Evolutionary conservation across 2,888 invertebrate genomes (phyloP).

Genomic region (Drosophila recens): DNA sequence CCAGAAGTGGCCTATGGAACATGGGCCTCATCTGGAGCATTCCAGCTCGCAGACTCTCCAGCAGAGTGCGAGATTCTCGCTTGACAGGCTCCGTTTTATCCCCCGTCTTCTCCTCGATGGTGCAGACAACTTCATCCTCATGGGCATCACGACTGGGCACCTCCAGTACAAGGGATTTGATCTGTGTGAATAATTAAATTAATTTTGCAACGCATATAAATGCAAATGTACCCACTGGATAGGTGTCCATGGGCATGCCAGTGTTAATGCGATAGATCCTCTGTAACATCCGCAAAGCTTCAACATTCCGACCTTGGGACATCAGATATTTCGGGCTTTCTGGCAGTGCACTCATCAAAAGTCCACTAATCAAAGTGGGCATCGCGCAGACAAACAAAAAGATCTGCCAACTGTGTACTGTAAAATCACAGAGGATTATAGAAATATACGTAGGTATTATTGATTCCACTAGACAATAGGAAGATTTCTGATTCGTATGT

Average conservation of each 20-base stretch:
- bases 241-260: conserved; percentile 87
- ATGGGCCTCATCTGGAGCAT: conserved; percentile 88
- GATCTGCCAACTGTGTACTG: conserved; percentile 82
- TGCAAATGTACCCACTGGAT: conserved; percentile 86
- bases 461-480: neutral
- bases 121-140: conserved; percentile 65
- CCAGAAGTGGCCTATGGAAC: conserved; percentile 88
- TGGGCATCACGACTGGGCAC: conserved; percentile 69
- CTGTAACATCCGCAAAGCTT: conserved; percentile 82
- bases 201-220: neutral
- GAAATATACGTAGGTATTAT: neutral
- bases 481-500: no score
- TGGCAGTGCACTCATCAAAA: conserved; percentile 86
- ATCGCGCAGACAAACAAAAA: conserved; percentile 87
- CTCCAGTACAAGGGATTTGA: conserved; percentile 77
- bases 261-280: conserved; percentile 89
- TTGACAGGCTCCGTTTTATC: neutral
- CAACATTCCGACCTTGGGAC: conserved; percentile 80
- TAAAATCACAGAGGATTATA: neutral
- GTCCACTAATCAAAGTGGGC: conserved; percentile 89
- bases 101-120: conserved; percentile 65
- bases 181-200: conserved; percentile 52
- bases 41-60: conserved; percentile 86
- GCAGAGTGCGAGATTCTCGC: conserved; percentile 51
- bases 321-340: conserved; percentile 84